Evolutionary conservation across 2,113 vertebrate genomes (phyloP).

Genomic region (Tachuris rubrigastra): DNA sequence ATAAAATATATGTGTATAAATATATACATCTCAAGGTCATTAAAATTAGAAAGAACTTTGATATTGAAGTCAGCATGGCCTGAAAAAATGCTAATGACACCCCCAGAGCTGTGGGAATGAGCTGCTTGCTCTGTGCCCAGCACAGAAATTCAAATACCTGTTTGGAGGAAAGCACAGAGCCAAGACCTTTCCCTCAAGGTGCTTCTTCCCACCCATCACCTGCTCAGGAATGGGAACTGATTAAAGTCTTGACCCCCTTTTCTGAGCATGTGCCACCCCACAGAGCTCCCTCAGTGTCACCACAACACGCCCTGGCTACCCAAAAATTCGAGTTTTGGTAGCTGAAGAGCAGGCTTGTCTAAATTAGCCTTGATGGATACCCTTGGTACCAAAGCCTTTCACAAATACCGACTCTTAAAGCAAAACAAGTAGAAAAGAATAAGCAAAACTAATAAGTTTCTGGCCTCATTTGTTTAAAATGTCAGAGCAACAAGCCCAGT

Average conservation of each 20-base stretch:
- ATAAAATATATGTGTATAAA: not conserved
- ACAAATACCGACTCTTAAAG: conserved; percentile 14
- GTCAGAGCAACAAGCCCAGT: conserved; percentile 39
- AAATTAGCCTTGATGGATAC: conserved; percentile 3
- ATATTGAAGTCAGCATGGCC: not conserved
- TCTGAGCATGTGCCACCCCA: not conserved
- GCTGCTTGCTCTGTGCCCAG: not conserved
- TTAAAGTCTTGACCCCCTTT: not conserved
- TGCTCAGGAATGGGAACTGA: not conserved
- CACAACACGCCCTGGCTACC: not conserved
- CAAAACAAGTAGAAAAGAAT: conserved; percentile 1
- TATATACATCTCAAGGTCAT: not conserved
- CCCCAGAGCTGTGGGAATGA: conserved; percentile 11
- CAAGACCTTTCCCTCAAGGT: not conserved
- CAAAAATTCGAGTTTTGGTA: not conserved
- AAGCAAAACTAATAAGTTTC: conserved; percentile 35
- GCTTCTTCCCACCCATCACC: not conserved
- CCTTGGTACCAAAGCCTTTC: not conserved
- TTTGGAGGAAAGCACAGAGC: not conserved
- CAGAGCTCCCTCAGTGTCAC: not conserved
- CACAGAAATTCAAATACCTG: not conserved
- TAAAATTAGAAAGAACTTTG: conserved; percentile 11
- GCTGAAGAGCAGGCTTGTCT: not conserved
- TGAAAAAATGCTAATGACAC: not conserved
- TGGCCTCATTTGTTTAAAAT: conserved; percentile 38